Percentiles rank a stretch among this genome's conserved stretches.
Conservation (phyloP, 2,797 vertebrate genomes). For the Oreonectes daqikongensis region DNA sequence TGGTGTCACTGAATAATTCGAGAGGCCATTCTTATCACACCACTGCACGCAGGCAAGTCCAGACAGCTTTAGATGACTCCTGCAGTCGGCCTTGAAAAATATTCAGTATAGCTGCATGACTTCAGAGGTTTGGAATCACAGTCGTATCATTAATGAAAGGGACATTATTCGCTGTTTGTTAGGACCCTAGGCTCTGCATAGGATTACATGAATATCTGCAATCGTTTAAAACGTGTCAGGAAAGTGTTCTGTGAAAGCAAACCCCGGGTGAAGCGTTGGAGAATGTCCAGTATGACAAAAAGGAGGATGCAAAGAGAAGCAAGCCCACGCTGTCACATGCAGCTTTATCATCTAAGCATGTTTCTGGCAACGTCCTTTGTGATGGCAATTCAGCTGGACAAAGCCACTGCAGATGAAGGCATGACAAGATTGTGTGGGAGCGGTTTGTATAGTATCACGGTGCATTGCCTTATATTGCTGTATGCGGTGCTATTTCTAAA, state of each 20-base stretch:
- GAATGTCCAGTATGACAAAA: slow-evolving; percentile 31
- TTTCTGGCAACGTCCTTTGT: slow-evolving; percentile 26
- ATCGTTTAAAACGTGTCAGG: slow-evolving; percentile 5
- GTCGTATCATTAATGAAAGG: slow-evolving; percentile 77
- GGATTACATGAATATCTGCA: slow-evolving; percentile 10
- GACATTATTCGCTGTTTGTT: slow-evolving; percentile 24
- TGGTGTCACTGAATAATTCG: slow-evolving; percentile 42
- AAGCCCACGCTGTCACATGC: slow-evolving; percentile 21
- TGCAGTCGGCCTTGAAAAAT: slow-evolving; percentile 31
- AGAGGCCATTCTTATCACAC: slow-evolving; percentile 46
- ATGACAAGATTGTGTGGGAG: slow-evolving; percentile 36
- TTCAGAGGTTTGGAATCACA: slow-evolving; percentile 72
- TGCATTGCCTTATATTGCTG: slow-evolving; percentile 17
- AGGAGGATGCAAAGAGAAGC: slow-evolving; percentile 37
- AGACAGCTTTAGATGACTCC: slow-evolving; percentile 36
- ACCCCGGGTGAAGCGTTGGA: not conserved
- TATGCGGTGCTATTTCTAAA: slow-evolving; percentile 1
- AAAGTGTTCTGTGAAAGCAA: slow-evolving; percentile 28
- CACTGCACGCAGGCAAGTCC: slow-evolving; percentile 46
- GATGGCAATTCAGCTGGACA: slow-evolving; percentile 41
- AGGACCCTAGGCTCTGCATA: not conserved
- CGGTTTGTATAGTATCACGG: slow-evolving; percentile 27
- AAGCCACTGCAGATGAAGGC: slow-evolving; percentile 31
- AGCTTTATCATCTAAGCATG: slow-evolving; percentile 46
- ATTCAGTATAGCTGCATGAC: slow-evolving; percentile 71